Conservation (phyloP, 2,113 vertebrate species). For the Herpetotheres cachinnans region DNA sequence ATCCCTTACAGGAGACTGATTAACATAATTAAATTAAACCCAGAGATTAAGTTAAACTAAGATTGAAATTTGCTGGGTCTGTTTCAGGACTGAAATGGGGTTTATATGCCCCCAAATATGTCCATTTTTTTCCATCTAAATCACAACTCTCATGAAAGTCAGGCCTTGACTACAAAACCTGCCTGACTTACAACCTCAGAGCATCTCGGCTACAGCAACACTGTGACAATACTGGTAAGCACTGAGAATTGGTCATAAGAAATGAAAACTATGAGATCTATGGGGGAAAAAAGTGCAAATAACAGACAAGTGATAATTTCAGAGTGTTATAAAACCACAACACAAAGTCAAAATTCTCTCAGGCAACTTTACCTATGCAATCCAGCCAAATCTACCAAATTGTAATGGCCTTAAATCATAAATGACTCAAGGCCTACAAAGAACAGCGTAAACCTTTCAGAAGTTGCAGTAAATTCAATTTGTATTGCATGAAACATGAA, state of each 20-base stretch:
- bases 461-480: not conserved
- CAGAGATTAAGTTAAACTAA: constrained; percentile 41
- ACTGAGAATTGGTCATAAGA: not conserved
- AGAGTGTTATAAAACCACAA: not conserved
- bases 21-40: constrained; percentile 62
- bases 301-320: not conserved
- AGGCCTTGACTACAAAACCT: not conserved
- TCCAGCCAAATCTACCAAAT: not conserved
- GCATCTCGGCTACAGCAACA: not conserved
- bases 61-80: not conserved
- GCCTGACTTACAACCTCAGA: not conserved
- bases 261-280: not conserved
- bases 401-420: not conserved
- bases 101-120: not conserved
- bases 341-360: not conserved
- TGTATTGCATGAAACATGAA: not conserved
- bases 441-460: not conserved
- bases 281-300: not conserved
- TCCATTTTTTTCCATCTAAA: not conserved
- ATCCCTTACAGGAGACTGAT: constrained; percentile 59
- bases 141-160: not conserved
- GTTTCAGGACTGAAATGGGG: not conserved
- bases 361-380: not conserved
- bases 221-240: not conserved
- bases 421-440: not conserved